Conservation (phyloP, 2,888 invertebrate genomes). For the Conus canariensis region DNA sequence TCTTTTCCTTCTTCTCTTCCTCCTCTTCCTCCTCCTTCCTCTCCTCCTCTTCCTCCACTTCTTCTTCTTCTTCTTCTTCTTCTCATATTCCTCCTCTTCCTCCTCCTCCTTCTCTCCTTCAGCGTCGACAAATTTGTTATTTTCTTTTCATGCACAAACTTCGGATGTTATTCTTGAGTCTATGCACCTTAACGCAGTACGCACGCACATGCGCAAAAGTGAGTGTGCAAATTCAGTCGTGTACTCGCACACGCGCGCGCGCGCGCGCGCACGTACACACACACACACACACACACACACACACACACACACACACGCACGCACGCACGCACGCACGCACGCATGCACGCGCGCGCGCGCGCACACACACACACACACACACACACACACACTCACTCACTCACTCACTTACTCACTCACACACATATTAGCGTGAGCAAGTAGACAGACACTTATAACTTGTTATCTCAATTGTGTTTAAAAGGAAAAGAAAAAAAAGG, state of each 20-base stretch:
- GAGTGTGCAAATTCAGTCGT: no score
- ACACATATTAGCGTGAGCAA: neutral
- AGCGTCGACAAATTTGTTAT: neutral
- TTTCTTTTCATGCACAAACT: neutral
- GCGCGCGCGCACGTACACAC: slow-evolving; percentile 17
- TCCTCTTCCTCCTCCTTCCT: neutral
- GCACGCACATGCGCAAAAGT: neutral
- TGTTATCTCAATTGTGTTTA: no score
- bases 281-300: slow-evolving; percentile 32
- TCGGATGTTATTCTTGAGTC: neutral
- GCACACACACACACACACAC: neutral
- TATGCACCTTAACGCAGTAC: neutral
- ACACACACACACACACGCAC: neutral
- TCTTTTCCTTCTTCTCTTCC: neutral
- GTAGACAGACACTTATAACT: no score
- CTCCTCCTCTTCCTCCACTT: neutral
- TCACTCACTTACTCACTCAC: neutral
- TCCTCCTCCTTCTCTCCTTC: neutral
- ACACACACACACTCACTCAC: neutral
- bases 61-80: neutral
- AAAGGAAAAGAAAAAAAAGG: no score
- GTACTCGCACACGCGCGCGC: neutral
- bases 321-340: neutral
- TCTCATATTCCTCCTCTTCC: neutral
- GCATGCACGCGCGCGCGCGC: no score